phyloP scores from a whole-genome alignment of 2,797 vertebrate species.

The Cyprinella venusta region DNA sequence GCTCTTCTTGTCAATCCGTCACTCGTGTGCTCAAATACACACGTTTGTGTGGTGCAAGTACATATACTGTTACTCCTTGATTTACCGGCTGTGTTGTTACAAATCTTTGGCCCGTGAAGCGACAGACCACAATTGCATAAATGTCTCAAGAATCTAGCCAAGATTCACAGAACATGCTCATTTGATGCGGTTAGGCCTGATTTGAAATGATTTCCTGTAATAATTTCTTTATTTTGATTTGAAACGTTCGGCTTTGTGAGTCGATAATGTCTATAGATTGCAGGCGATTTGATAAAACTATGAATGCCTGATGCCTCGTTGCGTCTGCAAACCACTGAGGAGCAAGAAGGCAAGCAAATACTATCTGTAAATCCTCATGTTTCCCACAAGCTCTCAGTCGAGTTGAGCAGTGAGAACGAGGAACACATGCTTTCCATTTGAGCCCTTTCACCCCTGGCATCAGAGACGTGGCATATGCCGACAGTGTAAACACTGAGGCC shows the following conservation, averaged over 20 bases:
- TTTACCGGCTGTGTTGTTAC: background rate
- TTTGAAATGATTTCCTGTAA: constrained; percentile 3
- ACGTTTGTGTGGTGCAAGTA: background rate
- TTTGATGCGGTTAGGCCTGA: background rate
- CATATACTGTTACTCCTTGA: background rate
- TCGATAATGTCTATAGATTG: background rate
- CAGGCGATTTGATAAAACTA: background rate
- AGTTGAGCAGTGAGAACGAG: constrained; percentile 12
- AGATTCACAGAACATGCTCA: constrained; percentile 8
- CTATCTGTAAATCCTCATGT: constrained; percentile 34
- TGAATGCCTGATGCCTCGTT: background rate
- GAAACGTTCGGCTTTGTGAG: background rate
- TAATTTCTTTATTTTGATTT: background rate
- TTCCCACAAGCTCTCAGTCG: constrained; percentile 45
- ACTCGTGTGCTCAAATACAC: background rate
- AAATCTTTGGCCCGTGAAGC: constrained; percentile 1
- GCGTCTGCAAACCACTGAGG: background rate
- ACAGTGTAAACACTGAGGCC: constrained; percentile 32
- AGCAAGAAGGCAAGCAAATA: constrained; percentile 34
- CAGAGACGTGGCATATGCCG: constrained; percentile 25
- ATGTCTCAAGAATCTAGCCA: background rate
- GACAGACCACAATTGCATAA: background rate
- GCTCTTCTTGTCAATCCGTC: background rate
- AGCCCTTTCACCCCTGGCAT: constrained; percentile 14
- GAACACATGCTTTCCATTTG: constrained; percentile 41